Conservation (phyloP, 2,888 invertebrate species). For the Lydus trimaculatus region DNA sequence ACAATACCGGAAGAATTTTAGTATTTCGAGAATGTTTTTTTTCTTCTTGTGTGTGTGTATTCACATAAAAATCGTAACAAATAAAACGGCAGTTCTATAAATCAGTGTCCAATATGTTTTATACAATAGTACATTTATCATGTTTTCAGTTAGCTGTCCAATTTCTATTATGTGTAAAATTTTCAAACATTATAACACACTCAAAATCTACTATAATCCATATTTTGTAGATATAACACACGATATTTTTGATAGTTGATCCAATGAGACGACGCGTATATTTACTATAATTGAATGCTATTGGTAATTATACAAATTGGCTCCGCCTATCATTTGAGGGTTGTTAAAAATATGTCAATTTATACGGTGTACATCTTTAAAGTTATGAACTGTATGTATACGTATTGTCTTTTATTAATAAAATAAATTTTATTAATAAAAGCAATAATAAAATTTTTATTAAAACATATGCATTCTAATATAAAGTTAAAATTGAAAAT, state of each 20-base stretch:
- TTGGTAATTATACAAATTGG: too few relatives aligned
- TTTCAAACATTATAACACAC: background rate
- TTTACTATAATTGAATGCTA: too few relatives aligned
- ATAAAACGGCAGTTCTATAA: background rate
- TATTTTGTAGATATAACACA: too few relatives aligned
- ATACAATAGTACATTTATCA: background rate
- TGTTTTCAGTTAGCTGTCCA: background rate
- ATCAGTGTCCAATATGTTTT: conserved; percentile 2
- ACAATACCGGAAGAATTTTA: too few relatives aligned
- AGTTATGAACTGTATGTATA: too few relatives aligned
- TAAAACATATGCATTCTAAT: background rate
- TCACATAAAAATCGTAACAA: background rate
- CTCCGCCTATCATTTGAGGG: too few relatives aligned
- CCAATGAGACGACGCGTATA: too few relatives aligned
- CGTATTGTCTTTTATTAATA: too few relatives aligned
- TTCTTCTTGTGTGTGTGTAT: too few relatives aligned
- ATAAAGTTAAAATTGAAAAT: background rate
- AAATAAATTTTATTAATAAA: background rate
- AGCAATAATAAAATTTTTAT: background rate
- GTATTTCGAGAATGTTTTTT: background rate
- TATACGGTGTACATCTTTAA: too few relatives aligned
- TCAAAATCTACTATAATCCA: background rate
- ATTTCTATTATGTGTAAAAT: conserved; percentile 8
- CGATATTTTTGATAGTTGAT: too few relatives aligned
- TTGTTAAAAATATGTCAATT: too few relatives aligned